These are phyloP conservation scores for Actinia tenebrosa DNA, from an alignment of 64 coral and sea anemone species.

Conservation along the genomic window DNA sequence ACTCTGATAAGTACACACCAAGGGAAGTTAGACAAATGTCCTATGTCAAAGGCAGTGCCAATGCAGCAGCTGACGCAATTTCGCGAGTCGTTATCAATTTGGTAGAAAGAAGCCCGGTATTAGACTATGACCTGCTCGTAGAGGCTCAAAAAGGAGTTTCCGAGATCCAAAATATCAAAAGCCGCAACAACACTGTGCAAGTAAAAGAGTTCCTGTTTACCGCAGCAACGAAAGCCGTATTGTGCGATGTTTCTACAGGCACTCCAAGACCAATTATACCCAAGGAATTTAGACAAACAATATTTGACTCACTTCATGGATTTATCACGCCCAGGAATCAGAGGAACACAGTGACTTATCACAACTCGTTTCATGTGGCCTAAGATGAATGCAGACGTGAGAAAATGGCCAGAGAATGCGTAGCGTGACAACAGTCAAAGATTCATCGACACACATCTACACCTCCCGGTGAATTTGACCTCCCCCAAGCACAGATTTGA, in stretches of 20 bases:
- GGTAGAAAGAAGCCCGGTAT: not conserved
- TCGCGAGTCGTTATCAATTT: not conserved
- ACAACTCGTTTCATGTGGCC: no score
- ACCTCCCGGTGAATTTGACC: not conserved
- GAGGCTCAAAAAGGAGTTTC: not conserved
- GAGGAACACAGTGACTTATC: no score
- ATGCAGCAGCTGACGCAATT: slow-evolving; percentile 22
- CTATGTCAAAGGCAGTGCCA: slow-evolving; percentile 29
- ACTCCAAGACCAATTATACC: not conserved
- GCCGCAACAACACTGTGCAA: not conserved
- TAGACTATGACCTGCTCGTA: not conserved
- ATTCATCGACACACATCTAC: not conserved
- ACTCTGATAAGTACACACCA: slow-evolving; percentile 26
- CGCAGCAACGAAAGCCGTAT: no score
- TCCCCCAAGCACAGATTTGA: slow-evolving; percentile 17
- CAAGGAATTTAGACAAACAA: not conserved
- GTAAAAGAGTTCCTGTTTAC: no score
- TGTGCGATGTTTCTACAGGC: not conserved
- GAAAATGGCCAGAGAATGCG: no score
- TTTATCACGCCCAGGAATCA: no score
- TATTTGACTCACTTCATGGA: not conserved
- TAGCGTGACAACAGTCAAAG: no score
- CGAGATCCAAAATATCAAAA: not conserved
- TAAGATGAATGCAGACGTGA: no score
- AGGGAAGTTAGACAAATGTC: slow-evolving; percentile 31